Percentiles rank a stretch among this genome's conserved stretches.
Conservation (phyloP, 2,113 vertebrate genomes). For the Dryoscopus gambensis region DNA sequence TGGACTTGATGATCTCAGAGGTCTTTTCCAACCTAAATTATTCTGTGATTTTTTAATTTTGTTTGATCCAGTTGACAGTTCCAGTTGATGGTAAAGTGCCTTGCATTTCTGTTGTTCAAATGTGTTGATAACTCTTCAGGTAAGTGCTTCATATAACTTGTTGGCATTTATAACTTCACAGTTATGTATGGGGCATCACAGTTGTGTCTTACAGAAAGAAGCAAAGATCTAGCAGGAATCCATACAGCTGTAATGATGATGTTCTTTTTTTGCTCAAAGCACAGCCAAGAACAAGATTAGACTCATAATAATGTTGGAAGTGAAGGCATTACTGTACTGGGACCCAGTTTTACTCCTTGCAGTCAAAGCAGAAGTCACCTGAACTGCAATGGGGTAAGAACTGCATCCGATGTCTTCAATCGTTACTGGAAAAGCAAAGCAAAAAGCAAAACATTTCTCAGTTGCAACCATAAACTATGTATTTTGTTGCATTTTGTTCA, state of each 20-base stretch:
- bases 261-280: neutral
- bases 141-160: slow-evolving; percentile 1
- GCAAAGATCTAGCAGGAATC: neutral
- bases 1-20: neutral
- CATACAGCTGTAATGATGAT: neutral
- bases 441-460: neutral
- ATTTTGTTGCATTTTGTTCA: neutral
- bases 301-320: neutral
- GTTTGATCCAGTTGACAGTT: neutral
- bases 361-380: neutral
- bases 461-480: neutral
- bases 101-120: neutral
- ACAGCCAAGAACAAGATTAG: slow-evolving; percentile 11
- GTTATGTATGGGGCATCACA: neutral
- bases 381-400: neutral
- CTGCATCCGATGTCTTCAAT: neutral
- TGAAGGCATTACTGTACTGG: neutral
- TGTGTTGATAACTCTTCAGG: neutral
- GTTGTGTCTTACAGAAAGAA: neutral
- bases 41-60: neutral
- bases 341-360: neutral
- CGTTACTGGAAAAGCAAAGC: neutral
- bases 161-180: slow-evolving; percentile 10
- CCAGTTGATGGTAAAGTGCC: neutral
- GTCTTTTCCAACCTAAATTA: neutral